phyloP scores from a whole-genome alignment of 2,113 vertebrate genomes.

The Psephotus haematonotus region DNA sequence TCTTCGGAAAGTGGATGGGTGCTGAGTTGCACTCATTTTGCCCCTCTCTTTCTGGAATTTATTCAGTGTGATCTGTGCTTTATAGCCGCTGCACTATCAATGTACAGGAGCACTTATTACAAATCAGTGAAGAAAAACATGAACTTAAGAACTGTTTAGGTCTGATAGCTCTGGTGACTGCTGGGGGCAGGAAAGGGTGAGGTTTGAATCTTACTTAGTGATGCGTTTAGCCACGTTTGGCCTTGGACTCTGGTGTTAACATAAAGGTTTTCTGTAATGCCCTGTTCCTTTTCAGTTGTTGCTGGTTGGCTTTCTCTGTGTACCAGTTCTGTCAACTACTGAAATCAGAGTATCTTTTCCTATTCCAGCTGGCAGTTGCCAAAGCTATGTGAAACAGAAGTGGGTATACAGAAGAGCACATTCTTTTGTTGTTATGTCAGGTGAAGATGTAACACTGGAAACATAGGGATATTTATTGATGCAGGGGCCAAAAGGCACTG shows the following conservation, averaged over 20 bases:
- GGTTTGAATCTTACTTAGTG: neutral
- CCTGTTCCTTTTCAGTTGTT: neutral
- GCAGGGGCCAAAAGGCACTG: neutral
- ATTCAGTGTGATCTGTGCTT: neutral
- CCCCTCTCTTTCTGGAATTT: neutral
- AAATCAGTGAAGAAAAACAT: neutral
- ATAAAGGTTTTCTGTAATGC: neutral
- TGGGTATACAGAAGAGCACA: neutral
- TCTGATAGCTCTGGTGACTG: neutral
- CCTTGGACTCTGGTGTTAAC: neutral
- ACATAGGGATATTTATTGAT: neutral
- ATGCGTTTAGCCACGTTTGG: neutral
- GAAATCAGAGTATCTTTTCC: neutral
- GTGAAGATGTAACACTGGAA: slow-evolving; percentile 17
- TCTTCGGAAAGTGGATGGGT: neutral
- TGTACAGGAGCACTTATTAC: neutral
- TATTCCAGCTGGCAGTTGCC: slow-evolving; percentile 30
- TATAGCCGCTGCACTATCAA: neutral
- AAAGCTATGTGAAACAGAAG: slow-evolving; percentile 14
- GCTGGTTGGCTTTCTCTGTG: neutral
- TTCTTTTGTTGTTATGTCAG: slow-evolving; percentile 8
- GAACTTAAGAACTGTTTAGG: neutral
- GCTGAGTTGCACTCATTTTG: neutral
- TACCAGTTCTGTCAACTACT: neutral
- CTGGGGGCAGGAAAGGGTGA: neutral